Base-by-base conservation (phyloP, 1,140 invertebrate species). In the Pseudomyrmex cubaensis region DNA sequence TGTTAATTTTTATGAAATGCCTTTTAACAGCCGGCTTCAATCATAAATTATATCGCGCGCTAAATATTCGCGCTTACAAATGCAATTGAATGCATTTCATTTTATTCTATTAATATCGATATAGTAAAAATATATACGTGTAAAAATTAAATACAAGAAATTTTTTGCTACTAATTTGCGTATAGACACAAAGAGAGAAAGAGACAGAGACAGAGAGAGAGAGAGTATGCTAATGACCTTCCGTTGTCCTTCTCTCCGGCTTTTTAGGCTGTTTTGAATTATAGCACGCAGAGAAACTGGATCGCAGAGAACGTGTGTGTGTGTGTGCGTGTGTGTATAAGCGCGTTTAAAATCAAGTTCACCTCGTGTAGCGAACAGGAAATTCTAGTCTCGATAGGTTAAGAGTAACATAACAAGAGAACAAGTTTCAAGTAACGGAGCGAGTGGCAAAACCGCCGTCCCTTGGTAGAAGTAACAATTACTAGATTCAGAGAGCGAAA, bases 401-500 rank as follows among this genome's bases (percentile, higher is more conserved):
- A 80, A 80, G 44, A 72, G 54, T 72, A 72, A 80, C 56, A 80
- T 72, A 72, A 72, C 54, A 35, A 78, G 76, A 35, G 64, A 78
- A 78, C 48, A 70, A 78, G 66, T 80, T 72, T 17, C 76, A 70
- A 80, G 66, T 80, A 80, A 59, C 66, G 35, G 35, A 70, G 35
- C 76, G 54, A 78, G 76, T 70, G 64, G 66, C 20, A 44, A 80
- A 80, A 80, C 54, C 76, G 22, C 76, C 54, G 66, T 80, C 52
- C 73, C 52, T 35, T 52, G 61, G 44, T 73, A 64, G 46, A 75
- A 50, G 66, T 59, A 76, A 86, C 85, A 82, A 76, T 83, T 87
- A 87, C 85, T 44, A 78, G 50, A 67, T 82, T 66, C 64, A 46
- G 57, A 82, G 69, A 57, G n/a, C 57, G 46, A 78, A 82, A 82